phyloP scores from a whole-genome alignment of 2,797 vertebrate species.

The Arnoldichthys spilopterus region DNA sequence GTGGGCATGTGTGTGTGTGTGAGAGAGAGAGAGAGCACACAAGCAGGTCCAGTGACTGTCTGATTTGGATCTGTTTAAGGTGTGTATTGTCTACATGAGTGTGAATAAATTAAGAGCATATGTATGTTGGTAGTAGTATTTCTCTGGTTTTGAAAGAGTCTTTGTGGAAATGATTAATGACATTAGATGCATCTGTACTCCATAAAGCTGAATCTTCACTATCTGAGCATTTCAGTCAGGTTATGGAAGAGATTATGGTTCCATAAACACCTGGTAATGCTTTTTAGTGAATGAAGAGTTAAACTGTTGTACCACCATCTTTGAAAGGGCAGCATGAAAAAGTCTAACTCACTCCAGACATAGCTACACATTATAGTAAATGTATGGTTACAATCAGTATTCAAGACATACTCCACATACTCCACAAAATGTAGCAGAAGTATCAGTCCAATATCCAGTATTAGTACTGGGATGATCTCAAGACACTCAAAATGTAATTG shows the following conservation, averaged over 20 bases:
- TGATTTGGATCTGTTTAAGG: conserved; percentile 6
- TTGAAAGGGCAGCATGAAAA: background rate
- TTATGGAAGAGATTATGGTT: background rate
- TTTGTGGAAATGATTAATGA: background rate
- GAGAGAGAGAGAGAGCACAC: background rate
- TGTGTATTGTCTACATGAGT: background rate
- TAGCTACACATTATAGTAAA: background rate
- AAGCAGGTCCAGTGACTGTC: background rate
- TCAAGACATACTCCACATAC: too few species aligned
- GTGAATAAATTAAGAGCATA: background rate
- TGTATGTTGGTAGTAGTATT: background rate
- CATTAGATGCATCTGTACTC: background rate
- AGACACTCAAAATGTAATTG: too few species aligned
- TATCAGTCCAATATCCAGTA: too few species aligned
- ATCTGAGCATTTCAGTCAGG: background rate
- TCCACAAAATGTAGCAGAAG: too few species aligned
- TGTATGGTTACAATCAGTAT: too few species aligned
- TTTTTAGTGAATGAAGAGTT: background rate
- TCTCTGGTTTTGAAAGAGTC: background rate
- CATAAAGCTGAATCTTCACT: conserved; percentile 3
- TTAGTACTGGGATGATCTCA: too few species aligned
- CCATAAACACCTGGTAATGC: background rate
- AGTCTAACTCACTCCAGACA: background rate
- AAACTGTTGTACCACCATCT: background rate
- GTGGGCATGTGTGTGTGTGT: background rate